Evolutionary conservation across 2,797 vertebrate species (phyloP).

Genomic region (Microchirus variegatus): DNA sequence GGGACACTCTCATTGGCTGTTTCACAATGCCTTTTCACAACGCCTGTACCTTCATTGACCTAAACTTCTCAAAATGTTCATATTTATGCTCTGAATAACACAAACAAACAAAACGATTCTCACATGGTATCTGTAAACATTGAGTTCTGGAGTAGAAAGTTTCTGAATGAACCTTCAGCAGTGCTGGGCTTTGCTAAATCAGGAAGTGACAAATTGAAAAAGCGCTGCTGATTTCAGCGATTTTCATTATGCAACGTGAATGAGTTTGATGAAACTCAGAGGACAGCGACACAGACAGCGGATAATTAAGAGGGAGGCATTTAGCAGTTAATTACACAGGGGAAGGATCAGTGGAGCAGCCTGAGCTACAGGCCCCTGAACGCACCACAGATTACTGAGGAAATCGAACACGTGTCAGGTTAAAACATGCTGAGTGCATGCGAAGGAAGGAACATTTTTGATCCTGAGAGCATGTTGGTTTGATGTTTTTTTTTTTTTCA

Average conservation of each 20-base stretch:
- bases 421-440: not conserved
- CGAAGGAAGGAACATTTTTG: not conserved
- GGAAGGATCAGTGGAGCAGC: constrained; percentile 32
- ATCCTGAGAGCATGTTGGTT: not conserved
- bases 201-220: constrained; percentile 50
- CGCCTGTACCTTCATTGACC: no score
- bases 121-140: no score
- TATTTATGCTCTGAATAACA: no score
- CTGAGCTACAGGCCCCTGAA: constrained; percentile 21
- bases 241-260: constrained; percentile 56
- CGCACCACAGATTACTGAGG: constrained; percentile 22
- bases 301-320: constrained; percentile 64
- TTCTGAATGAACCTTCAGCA: constrained; percentile 18
- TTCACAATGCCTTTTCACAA: no score
- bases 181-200: constrained; percentile 25
- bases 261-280: constrained; percentile 61
- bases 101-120: no score
- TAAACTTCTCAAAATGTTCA: no score
- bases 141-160: not conserved
- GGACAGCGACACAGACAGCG: constrained; percentile 51
- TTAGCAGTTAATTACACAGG: constrained; percentile 59
- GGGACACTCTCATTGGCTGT: no score
- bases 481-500: no score
- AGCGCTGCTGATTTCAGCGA: constrained; percentile 53
- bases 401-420: not conserved